A percentile compares a stretch with the other conserved stretches of the same genome.
phyloP scores from a whole-genome alignment of 2,113 vertebrate species.

The Percina caprodes region DNA sequence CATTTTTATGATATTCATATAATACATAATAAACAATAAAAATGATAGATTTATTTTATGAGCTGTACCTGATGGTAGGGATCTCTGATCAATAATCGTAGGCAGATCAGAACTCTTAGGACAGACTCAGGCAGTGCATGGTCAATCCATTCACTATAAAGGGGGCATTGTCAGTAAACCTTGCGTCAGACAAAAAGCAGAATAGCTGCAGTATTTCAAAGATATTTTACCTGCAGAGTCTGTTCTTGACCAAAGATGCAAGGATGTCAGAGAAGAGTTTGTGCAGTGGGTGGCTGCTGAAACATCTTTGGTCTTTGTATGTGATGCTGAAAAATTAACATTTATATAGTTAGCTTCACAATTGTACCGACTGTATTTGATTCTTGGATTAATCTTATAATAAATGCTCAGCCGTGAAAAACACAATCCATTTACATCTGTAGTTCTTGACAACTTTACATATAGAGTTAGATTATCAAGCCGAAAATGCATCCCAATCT shows the following conservation, averaged over 20 bases:
- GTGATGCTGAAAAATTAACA: conserved; percentile 76
- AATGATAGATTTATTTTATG: not conserved
- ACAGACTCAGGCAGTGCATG: conserved; percentile 83
- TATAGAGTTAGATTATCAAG: too few species aligned
- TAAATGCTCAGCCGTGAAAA: too few species aligned
- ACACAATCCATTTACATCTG: too few species aligned
- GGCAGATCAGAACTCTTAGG: conserved; percentile 88
- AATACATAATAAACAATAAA: not conserved
- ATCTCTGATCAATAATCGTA: conserved; percentile 90
- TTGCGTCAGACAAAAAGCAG: not conserved
- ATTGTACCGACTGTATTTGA: not conserved
- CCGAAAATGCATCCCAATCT: too few species aligned
- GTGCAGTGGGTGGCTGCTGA: conserved; percentile 84
- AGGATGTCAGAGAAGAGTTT: conserved; percentile 89
- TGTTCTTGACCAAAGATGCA: conserved; percentile 86
- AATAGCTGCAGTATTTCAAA: not conserved
- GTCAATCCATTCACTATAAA: conserved; percentile 87
- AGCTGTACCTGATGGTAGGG: conserved; percentile 85
- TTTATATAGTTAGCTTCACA: rapidly evolving
- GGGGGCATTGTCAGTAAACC: not conserved
- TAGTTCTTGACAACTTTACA: too few species aligned
- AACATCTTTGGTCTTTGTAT: conserved; percentile 90
- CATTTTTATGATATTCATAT: not conserved
- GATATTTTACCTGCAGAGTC: conserved; percentile 87
- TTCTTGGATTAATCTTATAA: not conserved